Base-by-base conservation (phyloP, 2,797 vertebrate genomes). In the Lagocephalus sceleratus region DNA sequence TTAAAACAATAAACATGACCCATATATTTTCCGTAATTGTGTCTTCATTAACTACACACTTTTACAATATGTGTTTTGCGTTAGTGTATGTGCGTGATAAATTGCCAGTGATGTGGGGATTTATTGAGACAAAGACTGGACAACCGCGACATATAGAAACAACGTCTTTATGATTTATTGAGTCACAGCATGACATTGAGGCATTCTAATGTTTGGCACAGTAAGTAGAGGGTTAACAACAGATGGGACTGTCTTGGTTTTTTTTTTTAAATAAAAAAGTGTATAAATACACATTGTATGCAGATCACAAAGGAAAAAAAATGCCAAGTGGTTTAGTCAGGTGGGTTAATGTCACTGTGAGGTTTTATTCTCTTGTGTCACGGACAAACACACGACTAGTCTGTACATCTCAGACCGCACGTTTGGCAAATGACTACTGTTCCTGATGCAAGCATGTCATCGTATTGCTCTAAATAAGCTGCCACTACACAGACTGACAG, bases 131-230 rank as follows among this genome's bases (percentile, higher is more conserved):
- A 54, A 22, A 68, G 57, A 7, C 60, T 52, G 7, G 40, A 69
- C 61, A 68, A 43, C 38, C 66, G 12, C 20, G 19, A 54, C 45
- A 47, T 73, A 68, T 73, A 69, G 55, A 83, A 73, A 69, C 60
- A 41, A 72, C 51, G 60, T 75, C 40, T 68, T 49, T 47, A 54
- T 74, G 68, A 63, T 88, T 85, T 80, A 88, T 83, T 84, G 53
- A 71, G 60, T 76, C 64, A 85, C 63, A 80, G 63, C 54, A 44
- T 61, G 72, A 82, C 59, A 78, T 51, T 60, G 71, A 72, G 47
- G 64, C 44, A 61, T 73, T 78, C 21, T 79, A 71, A 65, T 62
- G 63, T 68, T 82, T 79, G 81, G 77, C 81, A 89, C 78, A 90
- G 81, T 83, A 85, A 87, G 83, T 75, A 44, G 70, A 78, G 61